These are phyloP conservation scores for Catalaphyllia jardinei DNA, from an alignment of 64 coral and sea anemone genomes.

Conservation along the genomic window DNA sequence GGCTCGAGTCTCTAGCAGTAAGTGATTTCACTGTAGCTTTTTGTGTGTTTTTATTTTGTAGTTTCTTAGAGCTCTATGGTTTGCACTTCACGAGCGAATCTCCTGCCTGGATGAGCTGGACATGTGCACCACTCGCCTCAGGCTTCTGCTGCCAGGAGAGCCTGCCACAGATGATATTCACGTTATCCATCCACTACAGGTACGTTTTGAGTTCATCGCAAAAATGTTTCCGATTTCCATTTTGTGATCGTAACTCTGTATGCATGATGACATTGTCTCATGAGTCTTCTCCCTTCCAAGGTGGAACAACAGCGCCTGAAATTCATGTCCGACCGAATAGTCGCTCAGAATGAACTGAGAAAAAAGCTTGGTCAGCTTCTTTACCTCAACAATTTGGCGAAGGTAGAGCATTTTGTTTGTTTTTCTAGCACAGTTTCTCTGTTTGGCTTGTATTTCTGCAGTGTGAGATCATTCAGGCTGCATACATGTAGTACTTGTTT, in stretches of 20 bases:
- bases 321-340: slow-evolving; percentile 82
- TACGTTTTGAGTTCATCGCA: background rate
- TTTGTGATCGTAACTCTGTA: too few relatives aligned
- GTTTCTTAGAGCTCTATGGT: slow-evolving; percentile 84
- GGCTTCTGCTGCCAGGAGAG: slow-evolving; percentile 85
- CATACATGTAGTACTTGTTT: background rate
- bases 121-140: slow-evolving; percentile 93
- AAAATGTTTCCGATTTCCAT: background rate
- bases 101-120: slow-evolving; percentile 92
- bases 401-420: slow-evolving; percentile 36
- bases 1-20: too few relatives aligned
- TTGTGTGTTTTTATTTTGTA: slow-evolving; percentile 16
- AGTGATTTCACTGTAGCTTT: background rate
- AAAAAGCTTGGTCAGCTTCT: slow-evolving; percentile 87
- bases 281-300: slow-evolving; percentile 10
- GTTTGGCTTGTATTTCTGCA: too few relatives aligned
- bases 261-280: too few relatives aligned
- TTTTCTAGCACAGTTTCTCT: too few relatives aligned
- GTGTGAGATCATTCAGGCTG: background rate
- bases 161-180: slow-evolving; percentile 69
- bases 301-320: slow-evolving; percentile 83
- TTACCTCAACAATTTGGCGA: slow-evolving; percentile 75
- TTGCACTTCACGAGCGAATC: slow-evolving; percentile 78
- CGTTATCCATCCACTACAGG: slow-evolving; percentile 81
- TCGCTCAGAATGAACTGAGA: slow-evolving; percentile 75